These are phyloP conservation scores for Galagoides demidoff DNA, from an alignment of 2,797 vertebrate genomes.

Conservation along the genomic window DNA sequence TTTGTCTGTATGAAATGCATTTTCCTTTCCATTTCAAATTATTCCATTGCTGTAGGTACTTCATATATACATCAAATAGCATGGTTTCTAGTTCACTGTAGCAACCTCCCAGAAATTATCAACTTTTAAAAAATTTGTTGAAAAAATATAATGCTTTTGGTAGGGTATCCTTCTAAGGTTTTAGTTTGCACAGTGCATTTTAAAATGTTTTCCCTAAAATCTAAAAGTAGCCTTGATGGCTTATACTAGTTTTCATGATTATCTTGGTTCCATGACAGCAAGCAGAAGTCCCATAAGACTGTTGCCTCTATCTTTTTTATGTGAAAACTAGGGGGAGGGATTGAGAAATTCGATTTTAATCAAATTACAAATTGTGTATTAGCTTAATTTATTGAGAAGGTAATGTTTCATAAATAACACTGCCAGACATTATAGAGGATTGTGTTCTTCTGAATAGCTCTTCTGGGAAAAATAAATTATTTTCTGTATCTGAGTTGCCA, in stretches of 20 bases:
- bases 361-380: slow-evolving; percentile 38
- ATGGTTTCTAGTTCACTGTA: slow-evolving; percentile 9
- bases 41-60: background rate
- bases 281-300: background rate
- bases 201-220: background rate
- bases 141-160: background rate
- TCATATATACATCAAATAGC: background rate
- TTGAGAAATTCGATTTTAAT: slow-evolving; percentile 14
- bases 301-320: background rate
- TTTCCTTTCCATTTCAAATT: background rate
- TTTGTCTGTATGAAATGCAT: background rate
- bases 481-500: background rate
- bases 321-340: background rate
- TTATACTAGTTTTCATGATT: background rate
- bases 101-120: background rate
- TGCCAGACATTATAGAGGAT: background rate
- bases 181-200: background rate
- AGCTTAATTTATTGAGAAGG: slow-evolving; percentile 18
- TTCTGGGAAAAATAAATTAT: slow-evolving; percentile 42
- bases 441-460: background rate
- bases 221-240: background rate
- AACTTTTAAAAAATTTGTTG: background rate
- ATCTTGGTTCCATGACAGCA: background rate
- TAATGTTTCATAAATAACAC: background rate
- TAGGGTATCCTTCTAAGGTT: background rate